Conservation (phyloP, 2,888 invertebrate genomes). For the Pammene aurita region DNA sequence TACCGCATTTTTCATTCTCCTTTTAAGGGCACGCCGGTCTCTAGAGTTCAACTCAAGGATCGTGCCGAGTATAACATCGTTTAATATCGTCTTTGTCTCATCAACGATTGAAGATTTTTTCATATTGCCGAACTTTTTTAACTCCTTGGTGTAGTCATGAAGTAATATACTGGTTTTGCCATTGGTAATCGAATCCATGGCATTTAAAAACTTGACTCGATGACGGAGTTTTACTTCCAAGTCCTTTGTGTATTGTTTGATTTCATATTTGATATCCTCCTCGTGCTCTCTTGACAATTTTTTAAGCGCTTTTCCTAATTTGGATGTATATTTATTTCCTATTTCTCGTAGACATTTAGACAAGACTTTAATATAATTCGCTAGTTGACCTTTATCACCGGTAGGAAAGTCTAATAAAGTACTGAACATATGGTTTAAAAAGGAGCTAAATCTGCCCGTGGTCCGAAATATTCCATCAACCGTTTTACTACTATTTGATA, state of each 20-base stretch:
- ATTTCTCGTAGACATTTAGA: neutral
- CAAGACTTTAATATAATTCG: neutral
- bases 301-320: neutral
- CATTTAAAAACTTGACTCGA: slow-evolving; percentile 1
- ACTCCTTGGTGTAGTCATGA: neutral
- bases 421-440: neutral
- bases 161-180: neutral
- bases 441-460: neutral
- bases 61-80: slow-evolving; percentile 7
- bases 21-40: neutral
- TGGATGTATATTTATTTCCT: neutral
- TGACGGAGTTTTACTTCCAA: neutral
- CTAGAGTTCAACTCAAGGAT: neutral
- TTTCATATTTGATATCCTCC: neutral
- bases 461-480: neutral
- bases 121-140: neutral
- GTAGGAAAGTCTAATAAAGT: slow-evolving; percentile 5
- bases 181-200: slow-evolving; percentile 1
- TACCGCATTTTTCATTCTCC: neutral
- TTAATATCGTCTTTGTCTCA: neutral
- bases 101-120: neutral
- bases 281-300: neutral
- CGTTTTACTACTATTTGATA: neutral
- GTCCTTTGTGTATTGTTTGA: neutral
- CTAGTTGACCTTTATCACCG: neutral